Evolutionary conservation across 2,113 vertebrate genomes (phyloP), one percentile per base, ranked within the genome.

Genomic region (Paradisaea rubra): DNA sequence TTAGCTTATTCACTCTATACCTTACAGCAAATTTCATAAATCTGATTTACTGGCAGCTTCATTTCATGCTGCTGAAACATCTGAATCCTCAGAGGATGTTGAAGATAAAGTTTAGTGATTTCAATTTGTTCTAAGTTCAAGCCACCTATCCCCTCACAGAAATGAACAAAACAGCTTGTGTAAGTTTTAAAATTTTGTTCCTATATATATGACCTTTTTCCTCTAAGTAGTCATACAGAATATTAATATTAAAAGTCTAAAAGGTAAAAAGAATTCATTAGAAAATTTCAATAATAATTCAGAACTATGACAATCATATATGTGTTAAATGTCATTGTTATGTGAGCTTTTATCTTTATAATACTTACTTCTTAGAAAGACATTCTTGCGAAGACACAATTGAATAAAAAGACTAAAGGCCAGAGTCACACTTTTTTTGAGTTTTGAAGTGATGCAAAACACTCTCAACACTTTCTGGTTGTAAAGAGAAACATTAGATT

Each of bases 11-110:
- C 13, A 5, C 35, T 69, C 42, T 52, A 35, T 59, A 56, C 13
- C n/a, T 85, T 91, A 60, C 18, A 69, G 76, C 1, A 64, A 60
- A n/a, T 85, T 91, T 73, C 77, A 95, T 89, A 93, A 93, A 96
- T 95, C 77, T 90, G 41, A 92, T 89, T 92, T 87, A 18, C 49
- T 93, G 66, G 81, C 66, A 95, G 66, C 35, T 92, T 95, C 77
- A 93, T 80, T 94, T 93, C 87, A 71, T 70, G 78, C 41, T 85
- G n/a, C 25, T 64, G 74, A 86, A 93, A 88, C 50, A 56, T 53
- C 77, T 59, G 42, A 85, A 31, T 78, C 90, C 84, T 42, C 53
- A 64, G 86, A 91, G 52, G 25, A 86, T 71, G 27, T 2, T 22
- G 12, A 94, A 95, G 50, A 70, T 35, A 91, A 94, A 89, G 54